Evolutionary conservation across 2,888 invertebrate genomes (phyloP).

Genomic region (Papilio elwesi): DNA sequence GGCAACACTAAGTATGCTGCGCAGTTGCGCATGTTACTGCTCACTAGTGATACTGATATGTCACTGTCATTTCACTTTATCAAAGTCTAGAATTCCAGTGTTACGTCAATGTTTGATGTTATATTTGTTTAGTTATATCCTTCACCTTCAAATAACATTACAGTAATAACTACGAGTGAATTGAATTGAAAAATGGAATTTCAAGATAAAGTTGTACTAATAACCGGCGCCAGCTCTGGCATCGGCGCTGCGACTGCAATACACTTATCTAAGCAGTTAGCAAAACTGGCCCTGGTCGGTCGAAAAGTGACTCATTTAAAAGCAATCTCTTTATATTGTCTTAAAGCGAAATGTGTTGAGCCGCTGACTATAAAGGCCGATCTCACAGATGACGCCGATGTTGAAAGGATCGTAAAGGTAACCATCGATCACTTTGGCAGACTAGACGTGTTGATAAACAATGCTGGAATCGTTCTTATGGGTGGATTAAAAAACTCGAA

Average conservation of each 20-base stretch:
- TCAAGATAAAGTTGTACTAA: slow-evolving; percentile 84
- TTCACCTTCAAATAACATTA: slow-evolving; percentile 28
- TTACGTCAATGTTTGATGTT: slow-evolving; percentile 14
- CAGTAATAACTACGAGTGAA: slow-evolving; percentile 19
- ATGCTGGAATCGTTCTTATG: slow-evolving; percentile 91
- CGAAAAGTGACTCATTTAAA: slow-evolving; percentile 69
- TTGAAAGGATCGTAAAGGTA: slow-evolving; percentile 86
- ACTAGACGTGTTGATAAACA: slow-evolving; percentile 92
- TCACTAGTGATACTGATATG: neutral
- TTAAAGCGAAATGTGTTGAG: slow-evolving; percentile 81
- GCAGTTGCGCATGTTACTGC: too few relatives aligned
- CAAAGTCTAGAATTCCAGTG: neutral
- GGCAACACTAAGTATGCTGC: too few relatives aligned
- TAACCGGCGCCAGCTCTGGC: slow-evolving; percentile 90
- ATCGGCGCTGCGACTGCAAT: slow-evolving; percentile 89
- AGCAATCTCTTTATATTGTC: slow-evolving; percentile 75
- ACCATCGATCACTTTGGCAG: slow-evolving; percentile 88
- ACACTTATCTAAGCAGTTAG: slow-evolving; percentile 87
- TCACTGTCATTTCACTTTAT: neutral
- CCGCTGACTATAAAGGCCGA: slow-evolving; percentile 86
- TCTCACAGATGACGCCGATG: slow-evolving; percentile 87
- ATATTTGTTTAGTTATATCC: slow-evolving; percentile 9
- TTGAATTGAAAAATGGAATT: slow-evolving; percentile 85
- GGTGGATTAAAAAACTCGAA: slow-evolving; percentile 92
- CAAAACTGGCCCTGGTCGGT: slow-evolving; percentile 86